Conservation (phyloP, 2,888 invertebrate species). For the Liodrosophila aerea region DNA sequence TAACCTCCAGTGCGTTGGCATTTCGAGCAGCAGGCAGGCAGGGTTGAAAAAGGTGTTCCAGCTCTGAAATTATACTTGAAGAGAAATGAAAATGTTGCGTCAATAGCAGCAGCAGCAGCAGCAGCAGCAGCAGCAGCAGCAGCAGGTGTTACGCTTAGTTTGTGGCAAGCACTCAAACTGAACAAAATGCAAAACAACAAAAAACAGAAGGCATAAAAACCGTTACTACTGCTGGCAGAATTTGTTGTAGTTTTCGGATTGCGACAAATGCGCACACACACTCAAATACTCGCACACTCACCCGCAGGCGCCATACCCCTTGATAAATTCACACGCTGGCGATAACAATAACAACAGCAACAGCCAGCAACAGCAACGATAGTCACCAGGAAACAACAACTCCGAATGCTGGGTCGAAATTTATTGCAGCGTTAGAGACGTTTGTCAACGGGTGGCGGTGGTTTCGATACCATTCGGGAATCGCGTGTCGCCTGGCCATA, state of each 20-base stretch:
- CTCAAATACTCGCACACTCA: conserved; percentile 15
- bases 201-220: neutral
- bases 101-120: conserved; percentile 10
- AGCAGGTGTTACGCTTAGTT: too few relatives aligned
- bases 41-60: conserved; percentile 66
- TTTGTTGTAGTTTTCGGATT: too few relatives aligned
- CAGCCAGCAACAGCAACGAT: conserved; percentile 14
- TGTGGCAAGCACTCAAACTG: conserved; percentile 1
- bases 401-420: conserved; percentile 28
- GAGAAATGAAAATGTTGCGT: conserved; percentile 38
- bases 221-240: conserved; percentile 8
- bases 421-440: conserved; percentile 33
- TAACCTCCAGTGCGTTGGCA: conserved; percentile 61
- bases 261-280: conserved; percentile 11
- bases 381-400: conserved; percentile 14
- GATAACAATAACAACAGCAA: conserved; percentile 20
- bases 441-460: conserved; percentile 39
- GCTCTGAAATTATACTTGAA: conserved; percentile 57
- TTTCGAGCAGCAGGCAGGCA: conserved; percentile 40
- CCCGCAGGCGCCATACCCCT: conserved; percentile 58
- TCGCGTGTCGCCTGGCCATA: conserved; percentile 68
- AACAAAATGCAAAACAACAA: conserved; percentile 5
- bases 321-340: conserved; percentile 62
- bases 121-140: conserved; percentile 55
- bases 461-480: conserved; percentile 58